These are phyloP conservation scores for Phortica magna DNA, from an alignment of 2,888 invertebrate genomes.

Conservation along the genomic window DNA sequence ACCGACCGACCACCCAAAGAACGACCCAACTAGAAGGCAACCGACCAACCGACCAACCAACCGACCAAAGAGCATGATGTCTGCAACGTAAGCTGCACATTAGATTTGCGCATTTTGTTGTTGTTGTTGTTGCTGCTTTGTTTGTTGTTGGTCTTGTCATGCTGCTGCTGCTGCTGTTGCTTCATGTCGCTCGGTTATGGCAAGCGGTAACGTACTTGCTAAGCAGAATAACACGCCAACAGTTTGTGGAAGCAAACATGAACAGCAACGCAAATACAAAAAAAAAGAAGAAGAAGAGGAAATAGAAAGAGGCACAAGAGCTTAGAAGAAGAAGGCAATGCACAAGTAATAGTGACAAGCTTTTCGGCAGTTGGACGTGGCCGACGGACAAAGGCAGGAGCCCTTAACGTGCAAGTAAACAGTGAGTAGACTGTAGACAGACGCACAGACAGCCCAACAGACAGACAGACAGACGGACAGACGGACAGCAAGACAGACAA, in stretches of 20 bases:
- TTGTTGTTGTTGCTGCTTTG: conserved; percentile 5
- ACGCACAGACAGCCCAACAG: neutral
- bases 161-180: neutral
- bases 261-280: neutral
- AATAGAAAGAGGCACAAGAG: neutral
- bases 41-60: neutral
- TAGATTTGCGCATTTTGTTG: neutral
- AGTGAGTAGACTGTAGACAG: neutral
- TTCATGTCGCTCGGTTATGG: conserved; percentile 4
- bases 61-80: neutral
- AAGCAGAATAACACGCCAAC: neutral
- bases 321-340: neutral
- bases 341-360: neutral
- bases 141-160: neutral
- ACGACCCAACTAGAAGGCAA: neutral
- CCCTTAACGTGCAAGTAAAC: neutral
- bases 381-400: neutral
- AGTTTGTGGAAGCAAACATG: neutral
- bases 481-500: neutral
- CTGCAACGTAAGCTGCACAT: neutral
- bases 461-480: neutral
- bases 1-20: neutral
- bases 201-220: conserved; percentile 9
- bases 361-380: neutral
- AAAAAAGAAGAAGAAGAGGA: neutral